Conservation (phyloP, 2,888 invertebrate species). For the Caenorhabditis sp. region DNA sequence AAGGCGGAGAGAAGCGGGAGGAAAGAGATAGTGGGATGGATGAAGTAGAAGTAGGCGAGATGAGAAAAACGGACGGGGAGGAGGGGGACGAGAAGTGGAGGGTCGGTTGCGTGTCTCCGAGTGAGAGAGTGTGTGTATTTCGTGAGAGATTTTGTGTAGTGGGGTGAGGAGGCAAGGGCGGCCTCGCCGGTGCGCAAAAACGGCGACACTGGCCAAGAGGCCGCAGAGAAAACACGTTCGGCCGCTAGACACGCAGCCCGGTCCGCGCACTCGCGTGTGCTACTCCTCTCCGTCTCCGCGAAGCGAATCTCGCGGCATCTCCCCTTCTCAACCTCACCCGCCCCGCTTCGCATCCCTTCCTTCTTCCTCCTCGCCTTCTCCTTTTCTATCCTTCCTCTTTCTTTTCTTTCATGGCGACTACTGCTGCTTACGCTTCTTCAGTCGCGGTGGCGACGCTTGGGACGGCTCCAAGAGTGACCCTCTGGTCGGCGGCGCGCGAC, state of each 20-base stretch:
- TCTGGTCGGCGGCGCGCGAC: slow-evolving; percentile 21
- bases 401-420: slow-evolving; percentile 24
- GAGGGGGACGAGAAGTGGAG: slow-evolving; percentile 26
- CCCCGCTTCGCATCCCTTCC: slow-evolving; percentile 23
- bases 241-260: slow-evolving; percentile 56
- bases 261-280: slow-evolving; percentile 53
- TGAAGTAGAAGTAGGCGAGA: slow-evolving; percentile 2
- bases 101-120: slow-evolving; percentile 30
- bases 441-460: slow-evolving; percentile 45
- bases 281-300: slow-evolving; percentile 39
- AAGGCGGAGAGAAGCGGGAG: slow-evolving; percentile 37
- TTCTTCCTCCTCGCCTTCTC: slow-evolving; percentile 17
- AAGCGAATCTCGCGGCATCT: slow-evolving; percentile 40
- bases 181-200: slow-evolving; percentile 54
- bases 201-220: slow-evolving; percentile 53
- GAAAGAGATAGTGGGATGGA: slow-evolving; percentile 20
- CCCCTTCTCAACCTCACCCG: slow-evolving; percentile 22
- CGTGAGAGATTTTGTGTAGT: slow-evolving; percentile 4
- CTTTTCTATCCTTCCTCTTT: slow-evolving; percentile 21
- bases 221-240: slow-evolving; percentile 58
- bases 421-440: slow-evolving; percentile 14
- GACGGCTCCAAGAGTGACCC: slow-evolving; percentile 49
- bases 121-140: background rate
- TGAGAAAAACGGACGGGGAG: slow-evolving; percentile 3
- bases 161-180: slow-evolving; percentile 52